Evolutionary conservation across 2,888 invertebrate species (phyloP).

Genomic region (Gnatocerus cornutus): DNA sequence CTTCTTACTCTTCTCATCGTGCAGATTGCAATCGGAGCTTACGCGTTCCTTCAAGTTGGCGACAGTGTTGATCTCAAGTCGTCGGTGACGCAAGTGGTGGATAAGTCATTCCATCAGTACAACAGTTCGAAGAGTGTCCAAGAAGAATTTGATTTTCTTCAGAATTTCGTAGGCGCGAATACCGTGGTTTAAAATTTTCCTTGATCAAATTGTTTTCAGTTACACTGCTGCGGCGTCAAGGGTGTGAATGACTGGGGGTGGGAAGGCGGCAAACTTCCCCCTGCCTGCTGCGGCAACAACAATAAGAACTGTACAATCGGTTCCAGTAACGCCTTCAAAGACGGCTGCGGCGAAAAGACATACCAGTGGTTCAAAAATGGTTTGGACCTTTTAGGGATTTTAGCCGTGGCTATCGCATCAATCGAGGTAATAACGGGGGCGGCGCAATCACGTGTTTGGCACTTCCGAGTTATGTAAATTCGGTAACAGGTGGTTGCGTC

Average conservation of each 20-base stretch:
- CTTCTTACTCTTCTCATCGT: conserved; percentile 80
- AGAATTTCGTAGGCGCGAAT: conserved; percentile 75
- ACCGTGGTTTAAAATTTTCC: too few relatives aligned
- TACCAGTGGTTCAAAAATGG: conserved; percentile 70
- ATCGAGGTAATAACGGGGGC: conserved; percentile 75
- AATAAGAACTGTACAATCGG: conserved; percentile 67
- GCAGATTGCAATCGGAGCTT: conserved; percentile 80
- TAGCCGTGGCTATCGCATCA: conserved; percentile 79
- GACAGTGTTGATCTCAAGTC: conserved; percentile 69
- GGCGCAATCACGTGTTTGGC: too few relatives aligned
- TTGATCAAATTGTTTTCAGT: too few relatives aligned
- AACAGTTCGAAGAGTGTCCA: conserved; percentile 67
- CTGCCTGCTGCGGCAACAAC: conserved; percentile 54
- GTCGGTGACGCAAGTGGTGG: conserved; percentile 58
- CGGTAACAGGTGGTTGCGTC: not conserved
- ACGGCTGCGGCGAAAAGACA: conserved; percentile 72
- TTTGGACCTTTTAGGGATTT: conserved; percentile 76
- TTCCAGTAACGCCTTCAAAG: conserved; percentile 64
- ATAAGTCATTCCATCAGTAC: conserved; percentile 72
- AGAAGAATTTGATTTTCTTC: conserved; percentile 77
- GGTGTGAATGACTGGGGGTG: conserved; percentile 57
- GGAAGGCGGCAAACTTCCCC: conserved; percentile 52
- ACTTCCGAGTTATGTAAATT: not conserved
- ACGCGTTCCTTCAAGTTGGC: conserved; percentile 77
- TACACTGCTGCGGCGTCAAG: conserved; percentile 58